Percentiles rank a stretch among this genome's conserved stretches.
Evolutionary conservation across 2,797 vertebrate genomes (phyloP).

Genomic region (Platalea minor): DNA sequence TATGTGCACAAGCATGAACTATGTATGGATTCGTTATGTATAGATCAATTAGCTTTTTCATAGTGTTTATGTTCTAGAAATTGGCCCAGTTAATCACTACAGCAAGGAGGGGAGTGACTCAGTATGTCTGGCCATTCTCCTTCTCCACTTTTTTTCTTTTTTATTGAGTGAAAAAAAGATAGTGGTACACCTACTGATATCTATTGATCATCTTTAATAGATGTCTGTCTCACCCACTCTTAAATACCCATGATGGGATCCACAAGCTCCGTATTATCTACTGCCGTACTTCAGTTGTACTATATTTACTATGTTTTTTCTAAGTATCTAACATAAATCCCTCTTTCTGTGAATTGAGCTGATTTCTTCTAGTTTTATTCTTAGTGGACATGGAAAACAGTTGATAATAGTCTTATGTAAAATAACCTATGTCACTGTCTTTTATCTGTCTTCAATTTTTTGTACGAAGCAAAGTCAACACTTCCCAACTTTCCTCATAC

Average conservation of each 20-base stretch:
- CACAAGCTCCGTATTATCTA: not conserved
- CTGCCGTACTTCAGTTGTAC: not conserved
- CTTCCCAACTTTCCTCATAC: not conserved
- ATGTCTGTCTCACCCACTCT: not conserved
- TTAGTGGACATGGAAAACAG: not conserved
- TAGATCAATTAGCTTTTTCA: not conserved
- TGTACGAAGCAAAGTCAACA: not conserved
- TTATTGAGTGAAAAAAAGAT: not conserved
- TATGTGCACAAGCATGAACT: not conserved
- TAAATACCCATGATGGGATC: not conserved
- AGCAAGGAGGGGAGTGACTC: not conserved
- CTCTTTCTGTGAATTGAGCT: not conserved
- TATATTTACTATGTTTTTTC: not conserved
- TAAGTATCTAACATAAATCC: not conserved
- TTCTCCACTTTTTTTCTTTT: not conserved
- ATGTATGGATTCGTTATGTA: not conserved
- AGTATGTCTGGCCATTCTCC: not conserved
- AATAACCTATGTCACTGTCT: not conserved
- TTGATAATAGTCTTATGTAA: not conserved
- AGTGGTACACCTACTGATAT: not conserved
- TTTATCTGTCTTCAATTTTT: not conserved
- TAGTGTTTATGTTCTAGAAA: not conserved
- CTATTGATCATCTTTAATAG: not conserved
- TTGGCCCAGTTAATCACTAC: not conserved
- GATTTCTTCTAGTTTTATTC: not conserved